A percentile compares a stretch with the other conserved stretches of the same genome.
phyloP scores from a whole-genome alignment of 2,113 vertebrate genomes.

The Okapia johnstoni region DNA sequence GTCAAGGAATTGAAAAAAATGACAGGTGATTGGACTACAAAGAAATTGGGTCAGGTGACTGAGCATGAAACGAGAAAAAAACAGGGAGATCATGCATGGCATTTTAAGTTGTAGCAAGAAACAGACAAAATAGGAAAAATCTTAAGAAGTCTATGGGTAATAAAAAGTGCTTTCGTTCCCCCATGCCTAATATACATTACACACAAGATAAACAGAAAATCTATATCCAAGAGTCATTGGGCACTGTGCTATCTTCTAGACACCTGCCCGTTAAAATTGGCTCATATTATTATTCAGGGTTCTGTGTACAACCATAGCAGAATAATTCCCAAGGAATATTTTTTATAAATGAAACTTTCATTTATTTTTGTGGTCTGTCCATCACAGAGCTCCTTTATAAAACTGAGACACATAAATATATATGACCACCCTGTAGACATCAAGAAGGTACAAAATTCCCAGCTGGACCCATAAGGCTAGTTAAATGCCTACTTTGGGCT shows the following conservation, averaged over 20 bases:
- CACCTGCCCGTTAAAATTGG: not conserved
- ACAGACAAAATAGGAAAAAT: not conserved
- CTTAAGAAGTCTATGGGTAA: not conserved
- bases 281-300: not conserved
- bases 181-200: not conserved
- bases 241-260: not conserved
- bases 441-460: not conserved
- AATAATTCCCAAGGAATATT: not conserved
- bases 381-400: not conserved
- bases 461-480: not conserved
- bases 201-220: not conserved
- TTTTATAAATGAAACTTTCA: not conserved
- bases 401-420: not conserved
- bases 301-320: not conserved
- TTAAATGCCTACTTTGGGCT: not conserved
- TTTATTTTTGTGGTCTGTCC: slow-evolving; percentile 16
- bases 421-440: not conserved
- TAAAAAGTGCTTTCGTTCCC: not conserved
- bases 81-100: not conserved
- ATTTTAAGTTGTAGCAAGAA: not conserved
- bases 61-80: not conserved
- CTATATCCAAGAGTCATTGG: not conserved
- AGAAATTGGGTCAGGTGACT: not conserved
- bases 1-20: not conserved
- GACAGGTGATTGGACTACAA: not conserved